Conservation (phyloP, 2,797 vertebrate species). For the Malacoraja senta region DNA sequence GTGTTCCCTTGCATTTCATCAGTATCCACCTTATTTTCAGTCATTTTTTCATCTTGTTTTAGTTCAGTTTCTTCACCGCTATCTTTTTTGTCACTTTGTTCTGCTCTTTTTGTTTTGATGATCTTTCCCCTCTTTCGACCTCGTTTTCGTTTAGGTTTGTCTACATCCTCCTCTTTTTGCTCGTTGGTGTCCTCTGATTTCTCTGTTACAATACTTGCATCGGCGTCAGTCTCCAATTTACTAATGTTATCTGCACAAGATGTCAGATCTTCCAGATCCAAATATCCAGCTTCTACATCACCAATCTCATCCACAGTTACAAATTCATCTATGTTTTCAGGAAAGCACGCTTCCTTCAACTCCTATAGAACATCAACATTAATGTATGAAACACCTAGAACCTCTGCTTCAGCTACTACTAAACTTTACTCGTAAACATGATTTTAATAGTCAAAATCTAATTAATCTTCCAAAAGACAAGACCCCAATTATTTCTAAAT, state of each 20-base stretch:
- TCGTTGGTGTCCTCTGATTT: slow-evolving; percentile 50
- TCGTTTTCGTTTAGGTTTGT: slow-evolving; percentile 72
- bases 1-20: slow-evolving; percentile 43
- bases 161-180: slow-evolving; percentile 63
- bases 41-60: not conserved
- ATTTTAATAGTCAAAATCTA: not conserved
- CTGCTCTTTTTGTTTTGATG: not conserved
- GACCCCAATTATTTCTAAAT: not conserved
- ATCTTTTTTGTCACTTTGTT: slow-evolving; percentile 28
- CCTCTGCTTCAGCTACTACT: not conserved
- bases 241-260: slow-evolving; percentile 44
- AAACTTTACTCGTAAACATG: not conserved
- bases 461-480: not conserved
- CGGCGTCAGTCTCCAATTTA: slow-evolving; percentile 47
- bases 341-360: slow-evolving; percentile 61
- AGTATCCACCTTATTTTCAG: slow-evolving; percentile 1
- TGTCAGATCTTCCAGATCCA: slow-evolving; percentile 44
- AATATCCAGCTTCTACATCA: slow-evolving; percentile 68
- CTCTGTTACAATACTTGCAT: slow-evolving; percentile 61
- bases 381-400: not conserved
- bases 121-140: slow-evolving; percentile 62
- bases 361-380: slow-evolving; percentile 39
- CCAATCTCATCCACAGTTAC: slow-evolving; percentile 85
- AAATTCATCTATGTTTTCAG: slow-evolving; percentile 86
- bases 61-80: not conserved